These are phyloP conservation scores for Ptilodon capucinus DNA, from an alignment of 2,888 invertebrate species.

Conservation along the genomic window DNA sequence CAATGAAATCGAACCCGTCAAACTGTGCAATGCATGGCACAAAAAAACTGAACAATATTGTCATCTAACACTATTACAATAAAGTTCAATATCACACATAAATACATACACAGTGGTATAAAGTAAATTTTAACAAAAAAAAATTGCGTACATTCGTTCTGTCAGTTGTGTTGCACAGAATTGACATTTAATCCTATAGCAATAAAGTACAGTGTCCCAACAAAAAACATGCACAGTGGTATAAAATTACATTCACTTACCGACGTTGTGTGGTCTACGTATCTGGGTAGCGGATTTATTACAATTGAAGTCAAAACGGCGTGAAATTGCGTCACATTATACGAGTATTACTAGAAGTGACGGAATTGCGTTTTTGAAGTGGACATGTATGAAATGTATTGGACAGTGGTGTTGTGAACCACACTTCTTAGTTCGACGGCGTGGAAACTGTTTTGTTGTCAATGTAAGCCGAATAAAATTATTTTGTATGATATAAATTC, in stretches of 20 bases:
- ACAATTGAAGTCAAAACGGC: constrained; percentile 62
- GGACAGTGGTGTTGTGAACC: constrained; percentile 42
- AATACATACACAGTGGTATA: background rate
- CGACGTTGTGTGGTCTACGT: constrained; percentile 70
- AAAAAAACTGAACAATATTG: constrained; percentile 2
- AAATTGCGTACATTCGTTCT: too few species aligned
- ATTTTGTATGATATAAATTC: background rate
- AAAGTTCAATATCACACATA: constrained; percentile 4
- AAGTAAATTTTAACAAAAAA: too few species aligned
- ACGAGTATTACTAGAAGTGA: constrained; percentile 35
- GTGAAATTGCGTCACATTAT: constrained; percentile 77
- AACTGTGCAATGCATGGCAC: constrained; percentile 27
- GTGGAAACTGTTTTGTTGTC: constrained; percentile 37
- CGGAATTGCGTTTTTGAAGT: constrained; percentile 48
- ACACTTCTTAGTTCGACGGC: constrained; percentile 48
- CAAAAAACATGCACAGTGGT: background rate
- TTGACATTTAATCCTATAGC: background rate
- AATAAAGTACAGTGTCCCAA: constrained; percentile 8
- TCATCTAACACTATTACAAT: constrained; percentile 1
- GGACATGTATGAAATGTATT: constrained; percentile 55
- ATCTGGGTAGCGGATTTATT: constrained; percentile 56
- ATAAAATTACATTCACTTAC: constrained; percentile 12
- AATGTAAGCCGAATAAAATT: background rate
- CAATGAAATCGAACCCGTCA: constrained; percentile 37
- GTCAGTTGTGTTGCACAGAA: too few species aligned